Evolutionary conservation across 2,797 vertebrate species (phyloP), one percentile per base, ranked within the genome.

Genomic region (Cottoperca gobio): DNA sequence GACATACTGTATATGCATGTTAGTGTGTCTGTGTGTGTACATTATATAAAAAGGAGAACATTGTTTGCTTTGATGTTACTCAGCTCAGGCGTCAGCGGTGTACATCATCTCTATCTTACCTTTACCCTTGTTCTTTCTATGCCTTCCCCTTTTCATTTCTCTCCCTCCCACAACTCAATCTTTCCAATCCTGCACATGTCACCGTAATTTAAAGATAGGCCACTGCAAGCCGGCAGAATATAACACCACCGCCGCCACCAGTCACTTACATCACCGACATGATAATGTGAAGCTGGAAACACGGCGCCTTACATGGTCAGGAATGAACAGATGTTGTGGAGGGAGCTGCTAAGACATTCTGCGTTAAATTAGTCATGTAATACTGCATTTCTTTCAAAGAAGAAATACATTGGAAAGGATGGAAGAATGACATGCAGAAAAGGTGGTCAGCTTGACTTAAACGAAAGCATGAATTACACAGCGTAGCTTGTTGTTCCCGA

Each of bases 131-230:
- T 40, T 58, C 17, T 67, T 21, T 54, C 33, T 64, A 5, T 52
- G 43, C 50, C 17, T 64, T n/a, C n/a, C n/a, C n/a, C n/a, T n/a
- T n/a, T n/a, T 54, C 49, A 49, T 65, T 67, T 71, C 45, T 45
- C 54, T 71, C 26, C 72, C 23, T 54, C 65, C 73, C 35, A 71
- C 78, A 73, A 79, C 55, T 70, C 59, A 46, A 57, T 76, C 61
- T 67, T 82, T 86, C 62, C 49, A 60, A 75, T 76, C 69, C 46
- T 66, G 43, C 31, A 9, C 66, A 68, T 79, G 70, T 79, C 73
- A 76, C 76, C 6, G 33, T 84, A 76, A 84, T 83, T 86, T 75
- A 88, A 86, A 82, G 70, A 86, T 79, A 64, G 62, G 59, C 71
- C 64, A 61, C 63, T 73, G 60, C 40, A 52, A 19, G 17, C 37